A percentile compares a stretch with the other conserved stretches of the same genome.
These are phyloP conservation scores for Heteromyza rotundicornis DNA, from an alignment of 2,888 invertebrate species.

Conservation along the genomic window DNA sequence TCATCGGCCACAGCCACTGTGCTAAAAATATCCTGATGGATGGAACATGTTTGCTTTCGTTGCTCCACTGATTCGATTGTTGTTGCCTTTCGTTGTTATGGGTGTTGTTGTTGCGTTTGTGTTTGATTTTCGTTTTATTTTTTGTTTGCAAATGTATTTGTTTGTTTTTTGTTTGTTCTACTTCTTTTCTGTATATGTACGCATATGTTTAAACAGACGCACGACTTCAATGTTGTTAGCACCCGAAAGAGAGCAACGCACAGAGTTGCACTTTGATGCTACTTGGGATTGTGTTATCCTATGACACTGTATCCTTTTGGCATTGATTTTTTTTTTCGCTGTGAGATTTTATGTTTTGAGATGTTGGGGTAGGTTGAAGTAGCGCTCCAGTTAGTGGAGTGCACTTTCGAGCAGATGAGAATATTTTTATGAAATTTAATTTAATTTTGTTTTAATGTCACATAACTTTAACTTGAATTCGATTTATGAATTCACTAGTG, in stretches of 20 bases:
- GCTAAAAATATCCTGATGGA: constrained; percentile 10
- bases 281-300: neutral
- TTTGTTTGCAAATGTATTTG: neutral
- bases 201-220: too few relatives aligned
- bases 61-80: constrained; percentile 15
- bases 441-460: too few relatives aligned
- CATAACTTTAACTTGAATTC: too few relatives aligned
- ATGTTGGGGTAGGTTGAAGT: too few relatives aligned
- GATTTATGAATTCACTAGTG: too few relatives aligned
- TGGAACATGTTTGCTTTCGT: constrained; percentile 14
- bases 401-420: too few relatives aligned
- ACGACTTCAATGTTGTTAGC: too few relatives aligned
- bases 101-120: neutral
- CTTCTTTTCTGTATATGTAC: neutral
- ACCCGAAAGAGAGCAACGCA: too few relatives aligned
- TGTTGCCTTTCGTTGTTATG: constrained; percentile 3
- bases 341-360: too few relatives aligned
- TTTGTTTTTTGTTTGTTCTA: neutral
- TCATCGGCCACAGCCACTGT: neutral
- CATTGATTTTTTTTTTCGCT: neutral
- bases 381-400: too few relatives aligned
- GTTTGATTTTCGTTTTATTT: neutral
- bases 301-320: neutral
- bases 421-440: too few relatives aligned
- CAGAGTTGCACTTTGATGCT: neutral